phyloP scores from a whole-genome alignment of 2,888 invertebrate species.

The Trichogramma dendrolimi region DNA sequence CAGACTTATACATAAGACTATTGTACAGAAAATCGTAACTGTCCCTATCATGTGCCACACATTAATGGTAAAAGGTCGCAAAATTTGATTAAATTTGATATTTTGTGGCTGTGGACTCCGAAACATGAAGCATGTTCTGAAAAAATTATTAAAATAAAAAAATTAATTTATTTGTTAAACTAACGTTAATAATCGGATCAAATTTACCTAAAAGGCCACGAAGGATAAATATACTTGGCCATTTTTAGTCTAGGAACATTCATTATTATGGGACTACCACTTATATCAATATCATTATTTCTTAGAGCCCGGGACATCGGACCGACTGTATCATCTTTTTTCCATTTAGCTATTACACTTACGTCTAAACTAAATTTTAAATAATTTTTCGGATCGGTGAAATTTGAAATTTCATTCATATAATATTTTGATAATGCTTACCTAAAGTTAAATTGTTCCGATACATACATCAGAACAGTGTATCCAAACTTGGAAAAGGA shows the following conservation, averaged over 20 bases:
- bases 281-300: conserved; percentile 8
- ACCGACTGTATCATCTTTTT: background rate
- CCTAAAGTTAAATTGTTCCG: conserved; percentile 32
- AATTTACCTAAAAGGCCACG: conserved; percentile 24
- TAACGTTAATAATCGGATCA: background rate
- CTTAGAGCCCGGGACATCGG: conserved; percentile 1
- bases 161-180: background rate
- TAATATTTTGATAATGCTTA: conserved; percentile 19
- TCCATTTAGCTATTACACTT: background rate
- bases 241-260: background rate
- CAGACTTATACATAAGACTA: background rate
- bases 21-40: background rate
- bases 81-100: conserved; percentile 11
- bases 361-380: background rate
- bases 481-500: conserved; percentile 20
- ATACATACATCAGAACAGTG: conserved; percentile 22
- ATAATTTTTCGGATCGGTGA: background rate
- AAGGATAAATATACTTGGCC: conserved; percentile 1
- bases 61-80: conserved; percentile 1
- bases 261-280: conserved; percentile 3
- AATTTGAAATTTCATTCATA: background rate
- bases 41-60: conserved; percentile 9
- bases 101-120: conserved; percentile 11
- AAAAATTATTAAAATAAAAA: conserved; percentile 4
- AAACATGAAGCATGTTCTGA: conserved; percentile 26